These are phyloP conservation scores for Bothrops alternatus DNA, from an alignment of 2,797 vertebrate genomes.

Conservation along the genomic window DNA sequence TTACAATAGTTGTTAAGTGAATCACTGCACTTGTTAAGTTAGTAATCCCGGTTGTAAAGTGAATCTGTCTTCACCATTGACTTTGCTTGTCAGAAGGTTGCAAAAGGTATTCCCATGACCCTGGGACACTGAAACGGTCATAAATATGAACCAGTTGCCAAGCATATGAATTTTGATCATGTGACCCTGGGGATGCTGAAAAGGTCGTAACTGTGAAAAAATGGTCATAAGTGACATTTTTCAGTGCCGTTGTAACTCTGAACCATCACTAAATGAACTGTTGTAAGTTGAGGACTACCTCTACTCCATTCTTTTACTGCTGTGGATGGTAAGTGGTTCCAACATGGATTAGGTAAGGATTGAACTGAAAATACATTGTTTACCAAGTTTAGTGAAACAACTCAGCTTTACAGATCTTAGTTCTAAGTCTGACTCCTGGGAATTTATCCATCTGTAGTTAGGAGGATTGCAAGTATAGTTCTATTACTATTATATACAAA, in stretches of 20 bases:
- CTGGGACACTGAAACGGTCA: neutral
- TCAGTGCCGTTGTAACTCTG: neutral
- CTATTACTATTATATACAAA: rapidly evolving
- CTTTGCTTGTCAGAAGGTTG: neutral
- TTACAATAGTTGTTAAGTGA: neutral
- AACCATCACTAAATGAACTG: neutral
- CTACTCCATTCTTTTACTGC: neutral
- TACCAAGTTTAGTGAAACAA: neutral
- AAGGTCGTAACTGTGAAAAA: neutral
- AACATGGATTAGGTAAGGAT: neutral
- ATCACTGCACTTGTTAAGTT: neutral
- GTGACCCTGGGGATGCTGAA: neutral
- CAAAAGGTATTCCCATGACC: neutral
- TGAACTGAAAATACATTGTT: neutral
- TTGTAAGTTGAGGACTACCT: neutral
- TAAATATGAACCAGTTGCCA: neutral
- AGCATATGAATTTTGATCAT: neutral
- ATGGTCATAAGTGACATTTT: neutral
- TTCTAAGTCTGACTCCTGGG: neutral
- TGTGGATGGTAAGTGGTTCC: neutral
- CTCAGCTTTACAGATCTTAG: neutral
- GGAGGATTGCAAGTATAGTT: neutral
- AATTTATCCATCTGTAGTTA: neutral
- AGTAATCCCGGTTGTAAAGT: neutral
- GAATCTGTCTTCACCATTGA: neutral